phyloP scores from a whole-genome alignment of 2,888 invertebrate genomes.

The Cantharis rustica region DNA sequence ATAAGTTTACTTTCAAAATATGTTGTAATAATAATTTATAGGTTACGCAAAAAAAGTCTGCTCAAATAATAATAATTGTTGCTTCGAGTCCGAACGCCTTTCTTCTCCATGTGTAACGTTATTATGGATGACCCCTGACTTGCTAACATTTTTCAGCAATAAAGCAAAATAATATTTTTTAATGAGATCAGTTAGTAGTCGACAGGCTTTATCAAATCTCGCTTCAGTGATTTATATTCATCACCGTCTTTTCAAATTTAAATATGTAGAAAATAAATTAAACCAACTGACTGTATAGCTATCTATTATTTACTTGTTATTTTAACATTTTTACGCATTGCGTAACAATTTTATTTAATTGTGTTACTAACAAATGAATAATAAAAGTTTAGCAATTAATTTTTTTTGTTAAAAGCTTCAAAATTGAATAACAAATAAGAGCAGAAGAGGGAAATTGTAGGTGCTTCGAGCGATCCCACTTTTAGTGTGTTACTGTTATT shows the following conservation, averaged over 20 bases:
- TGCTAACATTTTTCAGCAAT: not conserved
- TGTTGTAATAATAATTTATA: no score
- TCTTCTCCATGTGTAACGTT: no score
- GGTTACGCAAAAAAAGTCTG: no score
- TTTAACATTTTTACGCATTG: not conserved
- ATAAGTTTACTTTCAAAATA: no score
- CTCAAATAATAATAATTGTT: no score
- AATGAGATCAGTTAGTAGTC: not conserved
- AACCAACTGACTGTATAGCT: not conserved
- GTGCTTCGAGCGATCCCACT: not conserved
- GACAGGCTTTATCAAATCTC: not conserved
- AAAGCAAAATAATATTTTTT: not conserved
- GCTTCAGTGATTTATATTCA: not conserved
- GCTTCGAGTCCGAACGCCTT: no score
- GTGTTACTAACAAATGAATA: not conserved
- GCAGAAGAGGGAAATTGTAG: not conserved
- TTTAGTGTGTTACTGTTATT: conserved; percentile 8
- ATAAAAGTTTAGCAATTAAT: not conserved
- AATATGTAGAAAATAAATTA: not conserved
- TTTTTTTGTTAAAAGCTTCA: not conserved
- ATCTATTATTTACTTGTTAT: not conserved
- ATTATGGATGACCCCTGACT: not conserved
- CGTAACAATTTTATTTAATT: not conserved
- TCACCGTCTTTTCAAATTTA: not conserved
- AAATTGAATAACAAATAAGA: not conserved